phyloP scores from a whole-genome alignment of 2,797 vertebrate genomes.

The Australoheros facetus region DNA sequence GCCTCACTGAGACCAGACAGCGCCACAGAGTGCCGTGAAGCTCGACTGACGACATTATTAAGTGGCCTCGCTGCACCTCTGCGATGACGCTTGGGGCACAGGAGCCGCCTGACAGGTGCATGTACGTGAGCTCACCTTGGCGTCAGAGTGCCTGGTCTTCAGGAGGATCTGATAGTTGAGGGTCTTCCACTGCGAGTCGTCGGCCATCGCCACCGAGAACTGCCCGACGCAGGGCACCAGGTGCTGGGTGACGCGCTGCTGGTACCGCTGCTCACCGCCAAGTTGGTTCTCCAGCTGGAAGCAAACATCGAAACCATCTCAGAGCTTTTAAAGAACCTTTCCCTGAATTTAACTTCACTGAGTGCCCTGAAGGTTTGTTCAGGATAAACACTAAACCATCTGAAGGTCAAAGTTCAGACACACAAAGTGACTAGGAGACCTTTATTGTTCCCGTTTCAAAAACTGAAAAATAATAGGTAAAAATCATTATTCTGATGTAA shows the following conservation, averaged over 20 bases:
- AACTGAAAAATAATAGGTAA: no score
- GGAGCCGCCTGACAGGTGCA: not conserved
- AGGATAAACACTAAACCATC: not conserved
- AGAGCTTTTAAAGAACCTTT: not conserved
- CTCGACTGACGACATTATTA: not conserved
- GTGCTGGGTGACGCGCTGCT: slow-evolving; percentile 81
- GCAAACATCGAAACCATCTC: not conserved
- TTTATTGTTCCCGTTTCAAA: no score
- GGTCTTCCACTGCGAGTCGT: slow-evolving; percentile 93
- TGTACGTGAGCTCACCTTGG: slow-evolving; percentile 79
- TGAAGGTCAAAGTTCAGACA: not conserved
- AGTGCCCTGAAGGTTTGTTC: not conserved
- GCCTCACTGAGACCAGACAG: not conserved
- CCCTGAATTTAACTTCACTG: not conserved
- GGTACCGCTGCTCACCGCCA: slow-evolving; percentile 86
- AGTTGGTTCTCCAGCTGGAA: slow-evolving; percentile 89
- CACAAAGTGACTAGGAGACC: no score
- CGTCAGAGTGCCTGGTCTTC: slow-evolving; percentile 86
- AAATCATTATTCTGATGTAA: no score
- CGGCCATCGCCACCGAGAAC: slow-evolving; percentile 89
- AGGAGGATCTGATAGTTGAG: slow-evolving; percentile 95
- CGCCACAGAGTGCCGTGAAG: not conserved
- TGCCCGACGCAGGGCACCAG: slow-evolving; percentile 91
- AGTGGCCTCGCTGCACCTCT: not conserved
- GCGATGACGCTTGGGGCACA: accelerated